Base-by-base conservation (phyloP, 2,888 invertebrate genomes). In the Chrysolina oricalcia region DNA sequence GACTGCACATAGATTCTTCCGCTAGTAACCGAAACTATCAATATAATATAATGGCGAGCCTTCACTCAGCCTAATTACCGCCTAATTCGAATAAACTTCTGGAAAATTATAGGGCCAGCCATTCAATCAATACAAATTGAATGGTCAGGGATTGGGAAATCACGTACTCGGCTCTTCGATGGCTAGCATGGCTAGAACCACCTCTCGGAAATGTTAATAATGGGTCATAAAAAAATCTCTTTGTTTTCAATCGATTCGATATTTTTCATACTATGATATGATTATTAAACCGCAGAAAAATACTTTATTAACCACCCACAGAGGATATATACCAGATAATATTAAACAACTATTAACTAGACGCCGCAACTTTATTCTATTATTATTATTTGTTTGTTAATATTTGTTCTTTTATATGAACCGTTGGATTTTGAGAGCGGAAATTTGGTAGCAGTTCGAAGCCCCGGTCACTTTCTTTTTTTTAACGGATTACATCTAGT, bases 181-280 rank as follows among this genome's bases (percentile, higher is more conserved):
- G 48, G 56, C 70, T 68, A 68, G 19, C 41, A 65, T 69, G 78
- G 78, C 73, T 75, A 70, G 74, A 78, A 71, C 69, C 75, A 75
- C 77, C 72, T 65, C 59, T 66, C 73, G 80, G 81, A 79, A 80
- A 83, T 79, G 84, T 82, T 78, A 83, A 85, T 80, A 89, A 89
- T 89, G 88, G 89, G 89, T 89, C 87, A 89, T 86, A 83, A 79
- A 76, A 72, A 72, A 67, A 73, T n/a, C 72, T 73, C 73, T 77
- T 75, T 65, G 72, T 73, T 71, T 56, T 75, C 70, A 72, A 75
- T 76, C 63, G 59, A 66, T 50, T 70, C 68, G 68, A 63, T 75
- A 46, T 65, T 43, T 50, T 64, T 69, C 41, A 0, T 27, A 23
- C 2, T 23, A 59, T 23, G 15, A 43, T 43, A 2, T 15, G 15